Evolutionary conservation across 2,113 vertebrate genomes (phyloP).

Genomic region (Tenrec ecaudatus): DNA sequence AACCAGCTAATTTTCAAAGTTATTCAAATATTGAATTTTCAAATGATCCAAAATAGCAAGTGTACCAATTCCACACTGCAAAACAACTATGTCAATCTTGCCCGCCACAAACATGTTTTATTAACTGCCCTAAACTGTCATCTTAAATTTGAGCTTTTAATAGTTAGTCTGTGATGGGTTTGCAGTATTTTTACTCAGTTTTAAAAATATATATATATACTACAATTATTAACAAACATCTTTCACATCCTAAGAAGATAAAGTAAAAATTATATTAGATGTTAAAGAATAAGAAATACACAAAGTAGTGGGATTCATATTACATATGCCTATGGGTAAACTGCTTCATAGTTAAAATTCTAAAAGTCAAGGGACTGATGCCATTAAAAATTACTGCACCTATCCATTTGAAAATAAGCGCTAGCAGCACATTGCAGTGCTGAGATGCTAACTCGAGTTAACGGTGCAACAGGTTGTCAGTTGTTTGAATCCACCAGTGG

Average conservation of each 20-base stretch:
- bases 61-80: not conserved
- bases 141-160: not conserved
- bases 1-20: not conserved
- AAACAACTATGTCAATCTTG: constrained; percentile 1
- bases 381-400: constrained; percentile 21
- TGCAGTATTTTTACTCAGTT: not conserved
- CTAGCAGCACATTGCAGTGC: not conserved
- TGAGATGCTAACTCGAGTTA: too few species aligned
- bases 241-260: constrained; percentile 19
- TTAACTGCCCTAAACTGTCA: not conserved
- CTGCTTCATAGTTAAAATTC: not conserved
- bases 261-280: constrained; percentile 29
- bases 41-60: not conserved
- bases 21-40: not conserved
- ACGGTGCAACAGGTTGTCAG: too few species aligned
- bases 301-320: not conserved
- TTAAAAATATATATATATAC: not conserved
- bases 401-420: not conserved
- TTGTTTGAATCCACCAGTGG: too few species aligned
- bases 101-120: not conserved
- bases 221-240: not conserved
- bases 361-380: not conserved
- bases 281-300: constrained; percentile 32
- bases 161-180: not conserved
- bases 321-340: constrained; percentile 15